Conservation (phyloP, 2,113 vertebrate genomes). For the Patagioenas fasciata region DNA sequence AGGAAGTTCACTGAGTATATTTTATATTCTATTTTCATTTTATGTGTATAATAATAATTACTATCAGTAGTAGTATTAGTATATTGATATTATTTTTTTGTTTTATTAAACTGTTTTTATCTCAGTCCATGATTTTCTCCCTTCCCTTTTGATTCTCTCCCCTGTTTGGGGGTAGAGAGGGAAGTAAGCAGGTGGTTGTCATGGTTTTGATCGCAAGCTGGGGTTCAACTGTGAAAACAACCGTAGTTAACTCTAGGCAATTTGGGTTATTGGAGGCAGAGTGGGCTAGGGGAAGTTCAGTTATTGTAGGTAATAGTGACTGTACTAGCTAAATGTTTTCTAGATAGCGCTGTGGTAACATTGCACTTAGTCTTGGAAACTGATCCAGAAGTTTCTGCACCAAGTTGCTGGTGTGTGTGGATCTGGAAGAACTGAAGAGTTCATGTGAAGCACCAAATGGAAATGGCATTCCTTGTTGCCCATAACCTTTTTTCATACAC, state of each 20-base stretch:
- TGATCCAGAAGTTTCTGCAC: not conserved
- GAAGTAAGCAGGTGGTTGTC: no score
- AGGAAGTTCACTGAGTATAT: no score
- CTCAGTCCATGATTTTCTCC: no score
- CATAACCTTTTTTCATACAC: accelerated
- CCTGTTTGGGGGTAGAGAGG: no score
- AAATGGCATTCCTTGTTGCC: not conserved
- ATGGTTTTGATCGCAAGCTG: no score
- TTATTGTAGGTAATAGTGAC: not conserved
- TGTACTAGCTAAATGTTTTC: not conserved
- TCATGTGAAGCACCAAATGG: not conserved
- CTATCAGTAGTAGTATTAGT: no score
- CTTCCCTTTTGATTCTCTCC: no score
- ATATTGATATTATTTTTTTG: no score
- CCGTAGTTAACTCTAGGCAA: not conserved
- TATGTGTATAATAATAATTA: no score
- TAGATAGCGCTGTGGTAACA: not conserved
- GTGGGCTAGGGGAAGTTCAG: not conserved
- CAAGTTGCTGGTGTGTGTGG: not conserved
- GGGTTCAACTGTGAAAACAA: no score
- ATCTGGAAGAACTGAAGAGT: not conserved
- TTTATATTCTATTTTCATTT: no score
- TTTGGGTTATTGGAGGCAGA: not conserved
- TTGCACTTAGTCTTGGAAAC: not conserved
- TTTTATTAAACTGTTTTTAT: no score